Base-by-base conservation (phyloP, 2,113 vertebrate genomes). In the Cyprinodon variegatus region DNA sequence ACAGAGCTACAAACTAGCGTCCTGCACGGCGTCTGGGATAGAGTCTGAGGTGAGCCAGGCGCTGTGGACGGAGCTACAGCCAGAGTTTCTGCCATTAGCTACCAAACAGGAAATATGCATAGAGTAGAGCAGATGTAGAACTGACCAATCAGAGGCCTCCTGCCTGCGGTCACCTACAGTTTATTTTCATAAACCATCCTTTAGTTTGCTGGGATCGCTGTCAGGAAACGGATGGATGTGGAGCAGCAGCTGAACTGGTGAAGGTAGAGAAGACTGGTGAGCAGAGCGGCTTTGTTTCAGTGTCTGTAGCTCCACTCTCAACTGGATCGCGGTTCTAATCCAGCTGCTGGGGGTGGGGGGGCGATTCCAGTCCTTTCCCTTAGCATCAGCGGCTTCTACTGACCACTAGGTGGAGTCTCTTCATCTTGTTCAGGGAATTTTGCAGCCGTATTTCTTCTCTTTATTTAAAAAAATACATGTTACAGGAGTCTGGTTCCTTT, bases 361-460 rank as follows among this genome's bases (percentile, higher is more conserved):
- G 77, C 61, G 39, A 64, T 45, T 64, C 61, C 45, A 65, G 43
- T 83, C 4, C 4, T 72, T 61, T 74, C 78, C 73, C 64, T 80
- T 68, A 83, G 72, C 61, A 46, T 81, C 67, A 83, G 88, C 65
- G 70, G 69, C 64, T 71, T 86, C 87, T 89, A 84, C 88, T 91
- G 62, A 82, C 14, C 86, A 75, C 60, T 83, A 70, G 72, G 75
- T 77, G 61, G 57, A 63, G 60, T 78, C 75, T 87, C 70, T 13
- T 72, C 70, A 60, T 86, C 72, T 84, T 87, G 50, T 92, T 93
- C 90, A 91, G 91, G 91, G 88, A 91, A 72, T 82, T 75, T 37
- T 87, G 78, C 87, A 88, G 88, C 90, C 86, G 82, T 79, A 84
- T 72, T 75, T 78, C 64, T 79, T 72, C 13, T 36, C 60, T 88